Evolutionary conservation across 2,888 invertebrate species (phyloP).

Genomic region (Dromius quadrimaculatus): DNA sequence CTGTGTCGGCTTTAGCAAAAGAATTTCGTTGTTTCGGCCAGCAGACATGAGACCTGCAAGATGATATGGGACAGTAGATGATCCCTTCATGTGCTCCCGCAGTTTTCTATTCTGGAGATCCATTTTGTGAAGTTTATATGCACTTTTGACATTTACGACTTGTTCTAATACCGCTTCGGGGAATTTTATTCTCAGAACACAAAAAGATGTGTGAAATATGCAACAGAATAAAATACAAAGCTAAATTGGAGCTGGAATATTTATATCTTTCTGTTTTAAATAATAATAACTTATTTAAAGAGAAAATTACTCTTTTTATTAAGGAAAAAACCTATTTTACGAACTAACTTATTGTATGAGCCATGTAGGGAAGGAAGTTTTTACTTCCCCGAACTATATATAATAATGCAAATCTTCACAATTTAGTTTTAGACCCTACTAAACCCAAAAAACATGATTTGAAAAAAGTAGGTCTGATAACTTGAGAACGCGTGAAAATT

Average conservation of each 20-base stretch:
- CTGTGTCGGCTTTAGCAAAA: slow-evolving; percentile 37
- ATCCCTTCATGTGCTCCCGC: slow-evolving; percentile 19
- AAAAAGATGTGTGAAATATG: slow-evolving; percentile 4
- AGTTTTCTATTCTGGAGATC: slow-evolving; percentile 14
- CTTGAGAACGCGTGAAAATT: no score
- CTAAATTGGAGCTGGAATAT: no score
- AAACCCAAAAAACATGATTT: no score
- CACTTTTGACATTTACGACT: slow-evolving; percentile 33
- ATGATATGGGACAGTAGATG: slow-evolving; percentile 37
- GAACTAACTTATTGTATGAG: no score
- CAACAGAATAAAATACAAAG: slow-evolving; percentile 2
- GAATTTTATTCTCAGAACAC: slow-evolving; percentile 23
- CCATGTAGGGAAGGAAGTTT: no score
- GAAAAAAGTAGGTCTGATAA: no score
- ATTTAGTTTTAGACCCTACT: no score
- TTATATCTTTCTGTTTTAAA: not conserved
- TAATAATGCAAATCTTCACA: no score
- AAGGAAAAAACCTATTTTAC: no score
- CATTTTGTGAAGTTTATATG: slow-evolving; percentile 44
- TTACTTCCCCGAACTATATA: no score
- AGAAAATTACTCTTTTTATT: no score
- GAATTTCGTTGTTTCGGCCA: not conserved
- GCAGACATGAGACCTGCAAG: slow-evolving; percentile 18
- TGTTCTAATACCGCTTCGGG: slow-evolving; percentile 27
- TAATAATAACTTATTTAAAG: no score